Conservation (phyloP, 2,797 vertebrate genomes). For the Macroramphosus scolopax region DNA sequence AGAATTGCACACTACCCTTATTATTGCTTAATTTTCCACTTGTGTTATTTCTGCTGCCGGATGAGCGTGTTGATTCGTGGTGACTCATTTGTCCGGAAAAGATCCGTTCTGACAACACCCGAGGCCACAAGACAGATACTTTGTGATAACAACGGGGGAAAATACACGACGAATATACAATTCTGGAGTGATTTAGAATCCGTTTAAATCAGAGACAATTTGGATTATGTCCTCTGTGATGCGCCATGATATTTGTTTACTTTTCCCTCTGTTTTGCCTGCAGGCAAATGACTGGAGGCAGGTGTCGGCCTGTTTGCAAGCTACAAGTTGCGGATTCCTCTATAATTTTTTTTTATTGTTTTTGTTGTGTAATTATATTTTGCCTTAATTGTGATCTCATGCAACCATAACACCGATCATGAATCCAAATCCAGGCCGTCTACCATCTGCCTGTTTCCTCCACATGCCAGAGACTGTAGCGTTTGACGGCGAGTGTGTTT, state of each 20-base stretch:
- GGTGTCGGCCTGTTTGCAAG: conserved; percentile 9
- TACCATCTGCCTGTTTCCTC: conserved; percentile 60
- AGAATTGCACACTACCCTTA: conserved; percentile 10
- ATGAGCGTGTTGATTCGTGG: conserved; percentile 42
- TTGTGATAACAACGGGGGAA: conserved; percentile 11
- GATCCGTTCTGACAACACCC: conserved; percentile 30
- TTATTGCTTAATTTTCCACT: conserved; percentile 27
- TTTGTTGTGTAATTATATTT: conserved; percentile 50
- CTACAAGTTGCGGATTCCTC: conserved; percentile 12
- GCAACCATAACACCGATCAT: conserved; percentile 20
- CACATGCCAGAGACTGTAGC: conserved; percentile 31
- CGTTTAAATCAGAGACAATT: conserved; percentile 8
- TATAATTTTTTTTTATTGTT: conserved; percentile 45
- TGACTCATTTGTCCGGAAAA: conserved; percentile 53
- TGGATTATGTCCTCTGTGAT: conserved; percentile 10
- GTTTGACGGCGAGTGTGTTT: conserved; percentile 19
- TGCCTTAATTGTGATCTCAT: conserved; percentile 27
- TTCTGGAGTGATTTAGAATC: conserved; percentile 4
- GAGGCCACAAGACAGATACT: conserved; percentile 27
- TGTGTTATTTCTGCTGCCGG: conserved; percentile 23
- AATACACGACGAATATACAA: conserved; percentile 2
- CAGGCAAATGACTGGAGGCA: conserved; percentile 27
- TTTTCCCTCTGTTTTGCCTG: conserved; percentile 10
- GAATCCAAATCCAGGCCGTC: conserved; percentile 41
- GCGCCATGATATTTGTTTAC: background rate